Percentiles rank a stretch among this genome's conserved stretches.
phyloP scores from a whole-genome alignment of 2,113 vertebrate genomes.

The Sylvia atricapilla region DNA sequence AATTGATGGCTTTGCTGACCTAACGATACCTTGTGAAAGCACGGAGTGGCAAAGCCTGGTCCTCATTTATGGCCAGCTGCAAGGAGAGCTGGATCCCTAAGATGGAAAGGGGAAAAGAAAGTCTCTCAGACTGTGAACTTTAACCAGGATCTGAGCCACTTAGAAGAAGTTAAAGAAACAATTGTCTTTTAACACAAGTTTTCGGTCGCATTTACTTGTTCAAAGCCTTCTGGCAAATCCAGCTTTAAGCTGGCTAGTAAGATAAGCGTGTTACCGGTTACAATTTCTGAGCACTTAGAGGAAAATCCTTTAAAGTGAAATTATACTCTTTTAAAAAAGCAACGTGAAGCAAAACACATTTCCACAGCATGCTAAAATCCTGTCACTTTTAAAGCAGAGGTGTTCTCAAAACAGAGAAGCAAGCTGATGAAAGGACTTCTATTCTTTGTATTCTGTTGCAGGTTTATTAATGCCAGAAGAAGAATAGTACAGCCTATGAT shows the following conservation, averaged over 20 bases:
- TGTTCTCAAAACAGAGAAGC: constrained; percentile 30
- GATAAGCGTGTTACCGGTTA: not conserved
- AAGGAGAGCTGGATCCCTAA: constrained; percentile 80
- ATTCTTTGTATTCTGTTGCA: constrained; percentile 79
- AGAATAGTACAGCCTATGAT: constrained; percentile 99
- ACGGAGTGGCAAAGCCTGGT: constrained; percentile 87
- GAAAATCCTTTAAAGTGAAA: constrained; percentile 49
- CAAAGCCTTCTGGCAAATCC: constrained; percentile 37
- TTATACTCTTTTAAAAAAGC: constrained; percentile 2
- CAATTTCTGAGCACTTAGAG: constrained; percentile 7
- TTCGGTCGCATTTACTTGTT: not conserved
- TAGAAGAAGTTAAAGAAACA: constrained; percentile 52
- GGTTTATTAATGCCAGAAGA: constrained; percentile 99
- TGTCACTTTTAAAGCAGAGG: not conserved
- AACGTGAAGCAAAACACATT: not conserved
- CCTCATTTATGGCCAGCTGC: constrained; percentile 98
- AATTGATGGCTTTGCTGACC: constrained; percentile 99
- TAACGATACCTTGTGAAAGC: constrained; percentile 98
- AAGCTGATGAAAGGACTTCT: constrained; percentile 57
- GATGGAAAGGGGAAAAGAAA: constrained; percentile 61
- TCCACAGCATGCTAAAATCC: not conserved
- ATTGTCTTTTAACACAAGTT: constrained; percentile 35
- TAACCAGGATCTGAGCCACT: constrained; percentile 71
- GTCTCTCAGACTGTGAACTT: constrained; percentile 75
- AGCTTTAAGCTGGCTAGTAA: not conserved